Conservation (phyloP, 2,888 invertebrate species). For the Lissonota sp. region DNA sequence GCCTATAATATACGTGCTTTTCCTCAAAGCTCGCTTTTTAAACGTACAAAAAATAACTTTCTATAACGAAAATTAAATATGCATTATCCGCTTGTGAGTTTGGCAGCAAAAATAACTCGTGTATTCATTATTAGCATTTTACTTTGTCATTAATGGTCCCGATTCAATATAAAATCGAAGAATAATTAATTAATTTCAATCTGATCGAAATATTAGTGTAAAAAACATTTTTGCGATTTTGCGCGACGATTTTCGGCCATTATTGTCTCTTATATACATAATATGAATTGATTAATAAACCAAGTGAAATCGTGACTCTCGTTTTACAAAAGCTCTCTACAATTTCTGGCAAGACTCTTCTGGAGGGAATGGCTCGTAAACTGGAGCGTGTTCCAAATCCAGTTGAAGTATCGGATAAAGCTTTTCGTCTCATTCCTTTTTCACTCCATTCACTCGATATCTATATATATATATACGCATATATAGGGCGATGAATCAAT, state of each 20-base stretch:
- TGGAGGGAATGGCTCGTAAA: constrained; percentile 58
- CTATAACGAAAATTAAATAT: too few species aligned
- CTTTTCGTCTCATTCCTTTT: constrained; percentile 46
- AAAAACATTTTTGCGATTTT: too few species aligned
- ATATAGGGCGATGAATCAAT: constrained; percentile 35
- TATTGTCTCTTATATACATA: not conserved
- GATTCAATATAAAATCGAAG: too few species aligned
- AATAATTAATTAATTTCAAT: too few species aligned
- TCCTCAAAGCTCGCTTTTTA: too few species aligned
- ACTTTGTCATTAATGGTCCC: too few species aligned
- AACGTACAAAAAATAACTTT: too few species aligned
- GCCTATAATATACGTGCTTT: constrained; percentile 55
- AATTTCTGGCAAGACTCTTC: constrained; percentile 63
- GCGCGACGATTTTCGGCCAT: too few species aligned
- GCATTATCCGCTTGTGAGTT: too few species aligned
- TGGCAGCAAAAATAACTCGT: too few species aligned
- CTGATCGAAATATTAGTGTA: too few species aligned
- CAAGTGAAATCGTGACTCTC: constrained; percentile 21
- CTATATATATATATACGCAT: constrained; percentile 15
- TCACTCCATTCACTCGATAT: constrained; percentile 18
- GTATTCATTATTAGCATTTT: too few species aligned
- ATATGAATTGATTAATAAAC: constrained; percentile 34
- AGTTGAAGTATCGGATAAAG: constrained; percentile 65
- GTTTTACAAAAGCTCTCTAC: constrained; percentile 39
- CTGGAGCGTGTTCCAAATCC: constrained; percentile 65